phyloP scores from a whole-genome alignment of 2,797 vertebrate genomes.

The Tympanoctomys barrerae region DNA sequence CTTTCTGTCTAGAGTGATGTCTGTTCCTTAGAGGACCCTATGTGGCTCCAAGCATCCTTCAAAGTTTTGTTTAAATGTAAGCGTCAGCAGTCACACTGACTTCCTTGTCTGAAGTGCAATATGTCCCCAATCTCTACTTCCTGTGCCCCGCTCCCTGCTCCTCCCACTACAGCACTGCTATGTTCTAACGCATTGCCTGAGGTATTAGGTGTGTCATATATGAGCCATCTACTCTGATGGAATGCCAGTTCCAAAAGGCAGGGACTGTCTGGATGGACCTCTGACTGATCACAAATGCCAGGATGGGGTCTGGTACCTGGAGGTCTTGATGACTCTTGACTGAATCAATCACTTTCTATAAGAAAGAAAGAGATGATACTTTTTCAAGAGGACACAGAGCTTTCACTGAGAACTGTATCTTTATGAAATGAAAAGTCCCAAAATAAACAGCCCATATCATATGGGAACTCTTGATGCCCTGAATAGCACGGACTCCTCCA shows the following conservation, averaged over 20 bases:
- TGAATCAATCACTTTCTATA: background rate
- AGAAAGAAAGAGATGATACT: background rate
- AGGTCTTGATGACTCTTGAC: background rate
- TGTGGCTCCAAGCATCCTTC: background rate
- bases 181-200: background rate
- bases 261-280: background rate
- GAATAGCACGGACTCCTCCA: background rate
- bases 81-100: background rate
- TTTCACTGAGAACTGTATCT: background rate
- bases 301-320: background rate
- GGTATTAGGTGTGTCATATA: background rate
- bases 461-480: accelerated
- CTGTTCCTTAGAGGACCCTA: background rate
- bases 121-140: background rate
- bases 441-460: background rate
- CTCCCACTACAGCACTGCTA: background rate
- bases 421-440: background rate
- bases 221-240: background rate
- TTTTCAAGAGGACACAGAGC: background rate
- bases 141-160: background rate
- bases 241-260: background rate
- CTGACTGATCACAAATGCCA: background rate
- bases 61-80: background rate
- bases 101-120: background rate
- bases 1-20: background rate